Conservation (phyloP, 2,888 invertebrate genomes). For the Hylaea fasciaria region DNA sequence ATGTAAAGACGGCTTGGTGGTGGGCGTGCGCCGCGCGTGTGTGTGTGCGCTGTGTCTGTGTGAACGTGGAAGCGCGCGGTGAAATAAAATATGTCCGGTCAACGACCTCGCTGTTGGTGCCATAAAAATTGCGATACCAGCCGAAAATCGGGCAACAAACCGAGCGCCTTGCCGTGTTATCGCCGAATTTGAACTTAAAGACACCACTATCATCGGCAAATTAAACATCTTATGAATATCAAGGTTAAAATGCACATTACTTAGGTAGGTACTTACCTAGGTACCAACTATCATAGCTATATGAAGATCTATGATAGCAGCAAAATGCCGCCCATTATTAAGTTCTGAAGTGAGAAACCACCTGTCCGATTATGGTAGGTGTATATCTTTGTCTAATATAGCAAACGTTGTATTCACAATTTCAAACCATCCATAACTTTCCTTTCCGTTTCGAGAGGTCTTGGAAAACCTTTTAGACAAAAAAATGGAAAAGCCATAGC, state of each 20-base stretch:
- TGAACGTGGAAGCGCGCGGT: constrained; percentile 84
- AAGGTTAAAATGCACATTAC: background rate
- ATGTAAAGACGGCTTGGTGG: constrained; percentile 65
- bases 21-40: constrained; percentile 66
- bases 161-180: constrained; percentile 24
- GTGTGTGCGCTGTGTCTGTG: constrained; percentile 76
- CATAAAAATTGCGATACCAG: constrained; percentile 84
- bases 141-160: constrained; percentile 79
- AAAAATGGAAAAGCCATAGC: background rate
- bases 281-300: too few species aligned
- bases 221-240: background rate
- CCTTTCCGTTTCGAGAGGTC: constrained; percentile 11
- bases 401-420: constrained; percentile 36
- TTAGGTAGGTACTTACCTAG: too few species aligned
- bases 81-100: constrained; percentile 85
- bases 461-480: constrained; percentile 14
- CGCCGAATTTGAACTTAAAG: constrained; percentile 7
- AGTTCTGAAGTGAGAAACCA: constrained; percentile 36
- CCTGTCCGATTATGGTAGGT: constrained; percentile 60
- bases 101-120: constrained; percentile 82
- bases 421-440: constrained; percentile 8
- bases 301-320: constrained; percentile 52
- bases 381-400: constrained; percentile 53
- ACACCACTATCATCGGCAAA: constrained; percentile 5
- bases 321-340: constrained; percentile 56